Evolutionary conservation across 2,113 vertebrate genomes (phyloP).

Genomic region (Phyllostomus discolor): DNA sequence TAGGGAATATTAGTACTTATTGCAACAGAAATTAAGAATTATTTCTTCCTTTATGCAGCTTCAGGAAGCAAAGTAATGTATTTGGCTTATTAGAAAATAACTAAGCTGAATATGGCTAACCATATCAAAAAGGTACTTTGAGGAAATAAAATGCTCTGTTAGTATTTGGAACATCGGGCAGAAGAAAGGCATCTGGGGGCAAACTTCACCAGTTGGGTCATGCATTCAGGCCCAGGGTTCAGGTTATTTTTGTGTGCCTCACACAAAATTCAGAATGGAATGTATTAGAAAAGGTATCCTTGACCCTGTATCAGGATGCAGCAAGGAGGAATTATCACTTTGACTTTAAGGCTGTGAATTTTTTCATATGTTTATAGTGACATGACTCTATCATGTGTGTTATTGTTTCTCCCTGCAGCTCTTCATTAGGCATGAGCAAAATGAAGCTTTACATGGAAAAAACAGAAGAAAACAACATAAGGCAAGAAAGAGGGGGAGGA

Average conservation of each 20-base stretch:
- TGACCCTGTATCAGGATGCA: not conserved
- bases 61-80: not conserved
- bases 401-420: not conserved
- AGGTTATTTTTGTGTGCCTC: not conserved
- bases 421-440: not conserved
- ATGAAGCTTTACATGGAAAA: not conserved
- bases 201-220: not conserved
- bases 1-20: not conserved
- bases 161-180: not conserved
- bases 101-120: not conserved
- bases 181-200: not conserved
- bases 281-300: not conserved
- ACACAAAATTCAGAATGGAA: too few species aligned
- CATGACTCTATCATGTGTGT: not conserved
- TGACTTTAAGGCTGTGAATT: not conserved
- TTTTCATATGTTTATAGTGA: not conserved
- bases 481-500: fast-evolving
- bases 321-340: not conserved
- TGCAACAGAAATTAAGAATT: not conserved
- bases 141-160: not conserved
- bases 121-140: not conserved
- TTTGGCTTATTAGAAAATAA: not conserved
- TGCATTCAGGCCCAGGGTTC: not conserved
- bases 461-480: not conserved
- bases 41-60: not conserved